These are phyloP conservation scores for Galago senegalensis DNA, from an alignment of 2,797 vertebrate genomes.

Conservation along the genomic window DNA sequence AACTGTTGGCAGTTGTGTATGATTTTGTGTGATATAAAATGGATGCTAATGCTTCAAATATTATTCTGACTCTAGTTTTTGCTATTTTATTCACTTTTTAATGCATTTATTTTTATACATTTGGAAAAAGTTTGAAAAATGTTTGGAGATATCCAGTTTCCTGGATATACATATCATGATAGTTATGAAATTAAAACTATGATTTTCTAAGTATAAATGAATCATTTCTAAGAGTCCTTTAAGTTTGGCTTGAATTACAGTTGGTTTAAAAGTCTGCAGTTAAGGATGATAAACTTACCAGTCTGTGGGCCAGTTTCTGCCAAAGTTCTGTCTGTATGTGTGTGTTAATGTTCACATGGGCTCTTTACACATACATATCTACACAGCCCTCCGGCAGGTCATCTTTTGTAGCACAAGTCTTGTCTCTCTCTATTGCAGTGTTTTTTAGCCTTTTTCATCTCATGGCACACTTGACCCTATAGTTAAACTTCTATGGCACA, in stretches of 20 bases:
- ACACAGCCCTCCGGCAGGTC: not conserved
- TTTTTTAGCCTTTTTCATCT: no score
- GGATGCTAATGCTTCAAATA: not conserved
- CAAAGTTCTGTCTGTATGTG: not conserved
- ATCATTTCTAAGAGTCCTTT: not conserved
- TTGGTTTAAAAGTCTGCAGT: constrained; percentile 41
- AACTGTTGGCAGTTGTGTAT: not conserved
- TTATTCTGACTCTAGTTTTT: not conserved
- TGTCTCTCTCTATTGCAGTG: not conserved
- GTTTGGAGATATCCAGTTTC: constrained; percentile 1
- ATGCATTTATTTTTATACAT: constrained; percentile 45
- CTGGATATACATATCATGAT: not conserved
- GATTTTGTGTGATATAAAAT: not conserved
- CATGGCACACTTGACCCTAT: no score
- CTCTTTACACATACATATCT: not conserved
- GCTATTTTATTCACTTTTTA: constrained; percentile 15
- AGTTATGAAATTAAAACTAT: not conserved
- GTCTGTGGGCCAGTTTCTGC: not conserved
- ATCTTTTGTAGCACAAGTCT: not conserved
- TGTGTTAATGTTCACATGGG: fast-evolving
- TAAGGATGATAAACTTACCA: not conserved
- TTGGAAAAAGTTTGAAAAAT: constrained; percentile 48
- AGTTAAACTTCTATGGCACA: no score
- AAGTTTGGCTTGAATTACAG: constrained; percentile 5
- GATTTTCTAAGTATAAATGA: constrained; percentile 19